Evolutionary conservation across 2,797 vertebrate genomes (phyloP).

Genomic region (Sebastolobus alascanus): DNA sequence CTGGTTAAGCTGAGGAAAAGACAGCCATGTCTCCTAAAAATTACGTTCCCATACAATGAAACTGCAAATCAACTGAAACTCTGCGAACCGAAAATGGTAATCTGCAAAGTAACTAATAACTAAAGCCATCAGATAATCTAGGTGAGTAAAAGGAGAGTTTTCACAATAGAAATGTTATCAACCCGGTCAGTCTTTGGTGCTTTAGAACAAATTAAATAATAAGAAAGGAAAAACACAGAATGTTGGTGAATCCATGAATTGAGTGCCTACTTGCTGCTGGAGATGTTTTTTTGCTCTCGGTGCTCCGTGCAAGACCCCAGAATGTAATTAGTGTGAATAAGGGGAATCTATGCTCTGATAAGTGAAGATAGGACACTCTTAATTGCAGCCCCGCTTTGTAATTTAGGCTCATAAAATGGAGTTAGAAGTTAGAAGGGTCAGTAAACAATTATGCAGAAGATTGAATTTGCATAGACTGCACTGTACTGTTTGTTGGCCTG

Average conservation of each 20-base stretch:
- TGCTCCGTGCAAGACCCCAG: background rate
- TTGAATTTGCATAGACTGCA: slow-evolving; percentile 8
- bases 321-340: slow-evolving; percentile 19
- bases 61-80: no score
- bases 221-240: background rate
- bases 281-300: background rate
- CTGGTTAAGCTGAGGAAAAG: no score
- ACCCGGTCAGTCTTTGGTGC: background rate
- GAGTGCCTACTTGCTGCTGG: background rate
- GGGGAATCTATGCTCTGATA: slow-evolving; percentile 20
- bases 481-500: background rate
- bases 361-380: slow-evolving; percentile 1
- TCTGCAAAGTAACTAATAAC: background rate
- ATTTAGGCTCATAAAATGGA: background rate
- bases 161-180: background rate
- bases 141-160: background rate
- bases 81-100: no score
- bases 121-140: background rate
- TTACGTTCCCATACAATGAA: no score
- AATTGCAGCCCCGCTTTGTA: slow-evolving; percentile 23
- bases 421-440: background rate
- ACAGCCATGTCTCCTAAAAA: no score
- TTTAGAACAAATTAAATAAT: no score
- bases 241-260: background rate
- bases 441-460: slow-evolving; percentile 24